phyloP scores from a whole-genome alignment of 2,797 vertebrate species.

The Sebastes wilsoni region DNA sequence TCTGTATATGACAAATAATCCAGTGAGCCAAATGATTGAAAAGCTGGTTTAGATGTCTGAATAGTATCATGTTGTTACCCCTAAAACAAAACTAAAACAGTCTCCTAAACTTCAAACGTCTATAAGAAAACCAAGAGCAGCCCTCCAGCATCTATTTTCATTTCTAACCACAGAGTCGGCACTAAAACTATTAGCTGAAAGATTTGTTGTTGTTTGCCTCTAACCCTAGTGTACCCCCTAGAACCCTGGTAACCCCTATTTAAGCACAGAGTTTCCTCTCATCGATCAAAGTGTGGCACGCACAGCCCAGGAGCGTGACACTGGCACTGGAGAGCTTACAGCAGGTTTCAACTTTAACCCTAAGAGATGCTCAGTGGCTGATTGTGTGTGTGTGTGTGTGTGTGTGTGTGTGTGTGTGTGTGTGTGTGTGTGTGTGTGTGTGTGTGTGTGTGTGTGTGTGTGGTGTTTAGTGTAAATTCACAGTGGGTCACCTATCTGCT shows the following conservation, averaged over 20 bases:
- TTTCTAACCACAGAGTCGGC: constrained; percentile 54
- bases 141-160: constrained; percentile 59
- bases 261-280: constrained; percentile 69
- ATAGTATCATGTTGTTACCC: background rate
- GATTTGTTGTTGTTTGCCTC: constrained; percentile 69
- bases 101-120: constrained; percentile 19
- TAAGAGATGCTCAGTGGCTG: constrained; percentile 56
- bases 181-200: constrained; percentile 67
- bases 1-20: constrained; percentile 19
- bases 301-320: constrained; percentile 55
- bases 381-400: constrained; percentile 35
- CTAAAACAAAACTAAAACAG: background rate
- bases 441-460: constrained; percentile 20
- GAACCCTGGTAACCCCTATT: constrained; percentile 78
- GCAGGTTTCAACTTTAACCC: constrained; percentile 68
- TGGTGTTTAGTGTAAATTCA: constrained; percentile 34
- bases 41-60: constrained; percentile 11
- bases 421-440: constrained; percentile 28
- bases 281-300: constrained; percentile 73
- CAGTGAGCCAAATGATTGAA: background rate
- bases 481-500: constrained; percentile 43
- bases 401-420: constrained; percentile 1
- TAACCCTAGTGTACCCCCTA: constrained; percentile 49
- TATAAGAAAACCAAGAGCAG: constrained; percentile 15
- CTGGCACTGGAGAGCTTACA: constrained; percentile 60